phyloP scores from a whole-genome alignment of 2,888 invertebrate genomes.

The Camptogramma bilineatum region DNA sequence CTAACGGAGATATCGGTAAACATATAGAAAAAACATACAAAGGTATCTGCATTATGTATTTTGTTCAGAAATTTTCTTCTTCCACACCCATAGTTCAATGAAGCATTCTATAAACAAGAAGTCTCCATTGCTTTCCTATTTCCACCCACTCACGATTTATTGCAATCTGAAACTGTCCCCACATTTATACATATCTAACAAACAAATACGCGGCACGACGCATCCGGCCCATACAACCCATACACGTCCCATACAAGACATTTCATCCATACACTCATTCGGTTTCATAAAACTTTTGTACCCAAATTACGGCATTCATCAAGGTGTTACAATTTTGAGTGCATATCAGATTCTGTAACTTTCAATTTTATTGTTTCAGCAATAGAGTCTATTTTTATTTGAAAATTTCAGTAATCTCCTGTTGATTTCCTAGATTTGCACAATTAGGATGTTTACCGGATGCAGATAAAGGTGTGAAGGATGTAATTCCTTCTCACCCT shows the following conservation, averaged over 20 bases:
- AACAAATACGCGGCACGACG: slow-evolving; percentile 66
- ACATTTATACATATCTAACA: slow-evolving; percentile 69
- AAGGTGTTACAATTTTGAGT: slow-evolving; percentile 43
- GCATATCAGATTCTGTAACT: slow-evolving; percentile 5
- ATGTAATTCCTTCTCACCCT: too few relatives aligned
- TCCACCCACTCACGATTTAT: slow-evolving; percentile 80
- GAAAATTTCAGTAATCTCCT: slow-evolving; percentile 38
- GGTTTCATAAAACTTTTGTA: slow-evolving; percentile 53
- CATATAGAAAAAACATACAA: too few relatives aligned
- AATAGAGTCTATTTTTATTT: slow-evolving; percentile 6
- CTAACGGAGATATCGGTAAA: too few relatives aligned
- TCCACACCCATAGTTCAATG: too few relatives aligned
- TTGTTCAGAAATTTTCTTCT: neutral
- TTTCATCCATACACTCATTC: slow-evolving; percentile 44
- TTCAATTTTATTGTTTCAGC: neutral
- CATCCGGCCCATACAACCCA: slow-evolving; percentile 72
- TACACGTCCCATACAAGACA: slow-evolving; percentile 53
- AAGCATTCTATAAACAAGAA: neutral
- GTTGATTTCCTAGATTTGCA: slow-evolving; percentile 56
- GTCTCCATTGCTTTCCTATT: slow-evolving; percentile 51
- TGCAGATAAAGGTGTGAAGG: slow-evolving; percentile 38
- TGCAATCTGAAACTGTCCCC: slow-evolving; percentile 79
- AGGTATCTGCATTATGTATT: neutral
- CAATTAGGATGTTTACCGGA: slow-evolving; percentile 58
- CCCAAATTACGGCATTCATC: slow-evolving; percentile 50